Conservation (phyloP, 2,797 vertebrate species). For the Sylvilagus floridanus region DNA sequence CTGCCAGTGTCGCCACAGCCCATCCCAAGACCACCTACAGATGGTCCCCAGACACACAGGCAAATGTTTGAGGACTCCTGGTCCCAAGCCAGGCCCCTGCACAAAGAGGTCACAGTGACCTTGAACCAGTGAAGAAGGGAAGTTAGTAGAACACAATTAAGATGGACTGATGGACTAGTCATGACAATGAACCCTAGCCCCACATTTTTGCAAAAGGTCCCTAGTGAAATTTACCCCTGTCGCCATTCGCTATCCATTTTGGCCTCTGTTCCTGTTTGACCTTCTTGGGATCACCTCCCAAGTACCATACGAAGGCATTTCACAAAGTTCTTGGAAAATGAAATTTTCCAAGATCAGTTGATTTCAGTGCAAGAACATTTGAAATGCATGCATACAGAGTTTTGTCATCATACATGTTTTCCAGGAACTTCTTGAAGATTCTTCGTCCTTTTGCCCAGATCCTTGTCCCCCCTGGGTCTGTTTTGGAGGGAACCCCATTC, state of each 20-base stretch:
- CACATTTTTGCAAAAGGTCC: too few relatives aligned
- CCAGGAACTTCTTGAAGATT: too few relatives aligned
- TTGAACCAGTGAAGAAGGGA: not conserved
- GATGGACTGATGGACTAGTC: not conserved
- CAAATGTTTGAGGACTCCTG: not conserved
- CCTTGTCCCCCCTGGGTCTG: not conserved
- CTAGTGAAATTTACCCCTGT: not conserved
- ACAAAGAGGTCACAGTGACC: not conserved
- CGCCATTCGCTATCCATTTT: not conserved
- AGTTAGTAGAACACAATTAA: not conserved
- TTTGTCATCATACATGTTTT: too few relatives aligned
- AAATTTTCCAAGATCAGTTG: too few relatives aligned
- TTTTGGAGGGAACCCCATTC: not conserved
- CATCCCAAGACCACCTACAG: not conserved
- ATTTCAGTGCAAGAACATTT: too few relatives aligned
- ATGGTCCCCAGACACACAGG: not conserved
- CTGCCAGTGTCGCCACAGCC: not conserved
- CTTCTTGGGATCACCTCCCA: not conserved
- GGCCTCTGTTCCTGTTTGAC: not conserved
- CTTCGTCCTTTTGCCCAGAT: not conserved
- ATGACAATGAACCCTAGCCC: not conserved
- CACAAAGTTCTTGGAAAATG: too few relatives aligned
- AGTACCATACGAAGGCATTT: not conserved
- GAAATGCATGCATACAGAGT: too few relatives aligned
- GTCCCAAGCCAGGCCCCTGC: not conserved